Conservation (phyloP, 2,888 invertebrate species). For the Entomobrya proxima region DNA sequence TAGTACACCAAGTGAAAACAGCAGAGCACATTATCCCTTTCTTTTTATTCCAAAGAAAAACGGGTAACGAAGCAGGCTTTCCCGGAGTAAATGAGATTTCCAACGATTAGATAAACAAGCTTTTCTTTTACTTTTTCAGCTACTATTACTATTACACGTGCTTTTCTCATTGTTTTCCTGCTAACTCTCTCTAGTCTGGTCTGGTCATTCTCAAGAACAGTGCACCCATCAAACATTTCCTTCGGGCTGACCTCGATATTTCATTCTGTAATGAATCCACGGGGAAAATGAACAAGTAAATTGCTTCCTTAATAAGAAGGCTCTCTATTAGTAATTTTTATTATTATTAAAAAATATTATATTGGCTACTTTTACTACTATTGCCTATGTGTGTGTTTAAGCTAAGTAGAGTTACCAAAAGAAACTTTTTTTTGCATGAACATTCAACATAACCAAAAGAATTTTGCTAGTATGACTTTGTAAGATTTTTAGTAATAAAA, state of each 20-base stretch:
- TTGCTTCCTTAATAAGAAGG: conserved; percentile 22
- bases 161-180: background rate
- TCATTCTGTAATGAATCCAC: conserved; percentile 24
- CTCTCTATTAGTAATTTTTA: conserved; percentile 20
- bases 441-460: background rate
- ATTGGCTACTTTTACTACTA: background rate
- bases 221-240: background rate
- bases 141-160: background rate
- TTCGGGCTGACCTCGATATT: conserved; percentile 41
- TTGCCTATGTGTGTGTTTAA: no score
- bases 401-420: no score
- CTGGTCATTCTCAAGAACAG: background rate
- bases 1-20: no score
- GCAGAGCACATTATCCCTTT: no score
- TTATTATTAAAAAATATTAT: background rate
- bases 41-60: no score
- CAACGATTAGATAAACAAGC: no score
- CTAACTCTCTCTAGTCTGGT: no score
- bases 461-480: background rate
- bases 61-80: no score
- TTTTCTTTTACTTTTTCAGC: no score
- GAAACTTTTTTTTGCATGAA: background rate
- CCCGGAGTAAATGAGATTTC: no score
- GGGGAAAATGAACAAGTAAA: conserved; percentile 11
- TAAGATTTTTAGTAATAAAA: conserved; percentile 24